Evolutionary conservation across 2,888 invertebrate genomes (phyloP).

Genomic region (Andrena marginata): DNA sequence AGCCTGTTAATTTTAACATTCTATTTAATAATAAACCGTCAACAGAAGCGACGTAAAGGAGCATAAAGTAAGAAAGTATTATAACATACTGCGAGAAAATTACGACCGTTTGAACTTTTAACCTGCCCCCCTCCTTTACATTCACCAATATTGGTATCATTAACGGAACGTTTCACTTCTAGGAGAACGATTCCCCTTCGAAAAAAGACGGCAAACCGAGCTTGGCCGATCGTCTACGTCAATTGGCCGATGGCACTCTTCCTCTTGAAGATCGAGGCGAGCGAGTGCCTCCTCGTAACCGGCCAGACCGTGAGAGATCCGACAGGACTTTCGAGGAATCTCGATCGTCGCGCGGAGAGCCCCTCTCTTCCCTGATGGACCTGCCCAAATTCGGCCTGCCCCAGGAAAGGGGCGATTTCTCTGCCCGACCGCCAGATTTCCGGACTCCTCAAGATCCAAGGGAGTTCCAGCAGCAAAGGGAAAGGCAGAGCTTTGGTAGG

Average conservation of each 20-base stretch:
- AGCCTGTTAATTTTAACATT: constrained; percentile 8
- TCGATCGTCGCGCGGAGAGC: constrained; percentile 72
- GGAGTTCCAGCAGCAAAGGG: constrained; percentile 78
- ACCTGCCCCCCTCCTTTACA: too few species aligned
- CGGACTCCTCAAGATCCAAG: constrained; percentile 76
- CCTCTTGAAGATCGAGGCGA: constrained; percentile 80
- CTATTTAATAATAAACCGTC: neutral
- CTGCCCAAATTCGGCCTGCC: constrained; percentile 79
- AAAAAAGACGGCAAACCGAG: constrained; percentile 83
- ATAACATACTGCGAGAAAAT: too few species aligned
- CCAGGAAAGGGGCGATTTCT: constrained; percentile 79
- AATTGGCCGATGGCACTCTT: constrained; percentile 83
- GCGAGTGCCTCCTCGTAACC: constrained; percentile 39
- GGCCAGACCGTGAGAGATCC: constrained; percentile 72
- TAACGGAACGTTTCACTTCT: constrained; percentile 8
- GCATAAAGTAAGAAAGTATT: too few species aligned
- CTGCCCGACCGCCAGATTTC: constrained; percentile 77
- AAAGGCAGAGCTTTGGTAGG: constrained; percentile 74
- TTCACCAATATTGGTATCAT: too few species aligned
- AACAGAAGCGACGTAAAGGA: neutral
- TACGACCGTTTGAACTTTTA: too few species aligned
- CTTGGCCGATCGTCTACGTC: constrained; percentile 83
- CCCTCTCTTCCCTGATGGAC: constrained; percentile 83
- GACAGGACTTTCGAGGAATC: constrained; percentile 79
- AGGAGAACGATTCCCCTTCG: constrained; percentile 55